Conservation (phyloP, 2,113 vertebrate species). For the Phalacrocorax aristotelis region DNA sequence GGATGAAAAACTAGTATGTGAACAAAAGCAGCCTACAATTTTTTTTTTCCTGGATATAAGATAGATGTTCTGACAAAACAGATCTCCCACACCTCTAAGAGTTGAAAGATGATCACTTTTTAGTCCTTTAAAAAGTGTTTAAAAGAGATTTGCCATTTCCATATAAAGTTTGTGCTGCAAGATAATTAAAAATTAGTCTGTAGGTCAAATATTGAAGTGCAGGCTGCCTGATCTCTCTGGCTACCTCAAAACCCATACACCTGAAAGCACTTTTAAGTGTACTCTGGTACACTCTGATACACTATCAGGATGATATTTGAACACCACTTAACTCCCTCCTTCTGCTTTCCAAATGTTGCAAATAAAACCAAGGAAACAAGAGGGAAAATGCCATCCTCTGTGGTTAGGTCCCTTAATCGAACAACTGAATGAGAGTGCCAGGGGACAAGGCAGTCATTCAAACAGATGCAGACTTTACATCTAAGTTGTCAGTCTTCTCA, state of each 20-base stretch:
- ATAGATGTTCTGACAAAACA: background rate
- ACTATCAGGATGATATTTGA: background rate
- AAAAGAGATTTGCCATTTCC: background rate
- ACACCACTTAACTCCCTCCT: background rate
- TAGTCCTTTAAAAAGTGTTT: background rate
- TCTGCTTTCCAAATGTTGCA: background rate
- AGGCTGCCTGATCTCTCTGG: background rate
- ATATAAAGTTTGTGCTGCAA: background rate
- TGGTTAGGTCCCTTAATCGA: background rate
- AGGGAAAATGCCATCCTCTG: background rate
- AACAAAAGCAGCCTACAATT: background rate
- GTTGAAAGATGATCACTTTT: background rate
- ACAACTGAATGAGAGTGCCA: background rate
- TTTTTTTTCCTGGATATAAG: background rate
- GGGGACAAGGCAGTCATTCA: background rate
- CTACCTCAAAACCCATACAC: background rate
- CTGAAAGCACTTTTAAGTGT: background rate
- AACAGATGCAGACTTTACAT: background rate
- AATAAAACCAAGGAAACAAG: background rate
- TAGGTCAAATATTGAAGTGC: background rate
- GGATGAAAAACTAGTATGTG: background rate
- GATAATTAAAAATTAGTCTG: background rate
- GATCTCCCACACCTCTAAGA: background rate
- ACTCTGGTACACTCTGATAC: background rate
- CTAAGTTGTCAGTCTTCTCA: background rate